These are phyloP conservation scores for Andrena minutula DNA, from an alignment of 2,888 invertebrate species.

Conservation along the genomic window DNA sequence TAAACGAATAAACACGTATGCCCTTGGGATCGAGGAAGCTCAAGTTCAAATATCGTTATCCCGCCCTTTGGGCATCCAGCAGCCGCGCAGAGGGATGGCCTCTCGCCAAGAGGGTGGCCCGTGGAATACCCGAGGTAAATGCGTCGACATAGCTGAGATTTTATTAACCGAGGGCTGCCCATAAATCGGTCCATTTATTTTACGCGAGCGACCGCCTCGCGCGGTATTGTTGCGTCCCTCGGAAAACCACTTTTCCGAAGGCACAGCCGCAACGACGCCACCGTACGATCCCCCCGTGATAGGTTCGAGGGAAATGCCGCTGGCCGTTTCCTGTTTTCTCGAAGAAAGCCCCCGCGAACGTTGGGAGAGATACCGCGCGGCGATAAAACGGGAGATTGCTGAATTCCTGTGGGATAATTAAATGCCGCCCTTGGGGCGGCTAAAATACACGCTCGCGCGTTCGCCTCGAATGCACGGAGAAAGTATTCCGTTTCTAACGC, in stretches of 20 bases:
- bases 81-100: slow-evolving; percentile 8
- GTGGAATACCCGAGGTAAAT: slow-evolving; percentile 42
- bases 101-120: neutral
- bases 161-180: slow-evolving; percentile 74
- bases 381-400: slow-evolving; percentile 59
- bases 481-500: neutral
- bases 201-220: slow-evolving; percentile 53
- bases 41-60: slow-evolving; percentile 14
- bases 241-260: slow-evolving; percentile 56
- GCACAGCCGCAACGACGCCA: slow-evolving; percentile 20
- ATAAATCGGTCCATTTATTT: slow-evolving; percentile 82
- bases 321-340: slow-evolving; percentile 41
- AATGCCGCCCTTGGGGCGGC: slow-evolving; percentile 21
- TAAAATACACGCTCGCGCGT: neutral
- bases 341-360: slow-evolving; percentile 38
- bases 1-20: neutral
- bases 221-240: slow-evolving; percentile 63
- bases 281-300: slow-evolving; percentile 21
- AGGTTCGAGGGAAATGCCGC: slow-evolving; percentile 47
- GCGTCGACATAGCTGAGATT: slow-evolving; percentile 75
- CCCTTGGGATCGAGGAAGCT: neutral
- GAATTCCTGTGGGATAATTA: slow-evolving; percentile 63
- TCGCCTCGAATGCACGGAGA: neutral
- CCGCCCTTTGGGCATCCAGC: neutral
- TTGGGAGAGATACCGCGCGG: slow-evolving; percentile 32